A percentile compares a stretch with the other conserved stretches of the same genome.
These are phyloP conservation scores for Pyrgilauda ruficollis DNA, from an alignment of 2,113 vertebrate genomes.

Conservation along the genomic window DNA sequence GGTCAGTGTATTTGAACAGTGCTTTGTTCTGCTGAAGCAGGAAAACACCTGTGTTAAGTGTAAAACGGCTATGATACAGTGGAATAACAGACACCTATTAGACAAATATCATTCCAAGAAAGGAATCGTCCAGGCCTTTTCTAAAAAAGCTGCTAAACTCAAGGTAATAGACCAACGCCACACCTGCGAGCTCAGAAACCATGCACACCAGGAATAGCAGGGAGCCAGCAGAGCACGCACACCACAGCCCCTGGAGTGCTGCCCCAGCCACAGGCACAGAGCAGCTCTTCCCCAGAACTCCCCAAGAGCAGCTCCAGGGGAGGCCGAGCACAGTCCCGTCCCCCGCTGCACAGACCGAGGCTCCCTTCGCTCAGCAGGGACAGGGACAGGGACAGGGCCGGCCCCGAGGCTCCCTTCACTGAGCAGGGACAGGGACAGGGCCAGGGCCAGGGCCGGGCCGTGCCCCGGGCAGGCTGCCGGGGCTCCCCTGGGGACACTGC, in stretches of 20 bases:
- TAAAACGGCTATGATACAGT: neutral
- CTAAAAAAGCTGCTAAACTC: too few species aligned
- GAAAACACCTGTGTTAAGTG: neutral
- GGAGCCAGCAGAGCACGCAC: neutral
- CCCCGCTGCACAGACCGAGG: neutral
- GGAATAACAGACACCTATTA: neutral
- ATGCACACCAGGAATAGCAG: fast-evolving
- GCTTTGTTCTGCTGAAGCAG: neutral
- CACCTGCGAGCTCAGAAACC: neutral
- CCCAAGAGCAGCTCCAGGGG: neutral
- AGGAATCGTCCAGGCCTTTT: neutral
- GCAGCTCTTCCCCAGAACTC: neutral
- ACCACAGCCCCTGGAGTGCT: fast-evolving
- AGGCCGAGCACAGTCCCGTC: too few species aligned
- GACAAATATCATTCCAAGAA: neutral
- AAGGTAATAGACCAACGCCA: neutral
- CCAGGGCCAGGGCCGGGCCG: neutral
- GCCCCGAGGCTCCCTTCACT: neutral
- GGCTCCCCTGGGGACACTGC: neutral
- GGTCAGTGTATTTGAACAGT: neutral
- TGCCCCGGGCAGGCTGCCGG: neutral
- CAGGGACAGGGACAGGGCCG: neutral
- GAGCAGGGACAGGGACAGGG: neutral
- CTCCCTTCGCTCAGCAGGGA: neutral
- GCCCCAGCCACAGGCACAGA: neutral